Base-by-base conservation (phyloP, 2,888 invertebrate genomes). In the Brenthis daphne region DNA sequence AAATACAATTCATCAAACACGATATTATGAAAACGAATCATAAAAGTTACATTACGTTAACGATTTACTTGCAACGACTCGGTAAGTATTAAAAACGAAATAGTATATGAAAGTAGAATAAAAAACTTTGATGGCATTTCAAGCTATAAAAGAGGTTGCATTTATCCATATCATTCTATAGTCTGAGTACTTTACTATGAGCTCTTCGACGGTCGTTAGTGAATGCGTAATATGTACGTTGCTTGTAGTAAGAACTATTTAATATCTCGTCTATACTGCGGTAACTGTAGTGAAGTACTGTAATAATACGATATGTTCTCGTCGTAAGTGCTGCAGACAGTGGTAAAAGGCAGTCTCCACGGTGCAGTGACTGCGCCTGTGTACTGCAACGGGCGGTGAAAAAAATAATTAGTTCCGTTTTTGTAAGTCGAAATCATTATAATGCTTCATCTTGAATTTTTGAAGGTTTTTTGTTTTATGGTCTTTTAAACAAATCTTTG, bases 351-450 rank as follows among this genome's bases (percentile, higher is more conserved):
- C 37, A 57, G 57, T 48, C 64, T 72, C 69, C 71, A 73, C 70
- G 73, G 68, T 70, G 68, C 70, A 66, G 33, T 67, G 73, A 64
- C 71, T 67, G 24, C 65, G 60, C 55, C 57, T 58, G 68, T 61
- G 61, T 56, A 43, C 43, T 67, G 63, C 67, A 67, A 43, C 67
- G 55, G 54, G 51, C 50, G 48, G 54, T 33, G 48, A 67, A 67
- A 67, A 57, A 61, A 60, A 67, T 67, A 63, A 67, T 67, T 67
- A 67, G 56, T 61, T 67, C 61, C 63, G 67, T 67, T 67, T 63
- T 63, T 56, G 56, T 67, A 67, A 67, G 37, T 63, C 55, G 56
- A 67, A 67, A 60, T 57, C 61, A 56, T 63, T 61, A 61, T 56
- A 67, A 56, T 50, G 43, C 43, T 54, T 43, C 11, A 51, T 50